phyloP scores from a whole-genome alignment of 2,113 vertebrate species.

The Calypte anna region DNA sequence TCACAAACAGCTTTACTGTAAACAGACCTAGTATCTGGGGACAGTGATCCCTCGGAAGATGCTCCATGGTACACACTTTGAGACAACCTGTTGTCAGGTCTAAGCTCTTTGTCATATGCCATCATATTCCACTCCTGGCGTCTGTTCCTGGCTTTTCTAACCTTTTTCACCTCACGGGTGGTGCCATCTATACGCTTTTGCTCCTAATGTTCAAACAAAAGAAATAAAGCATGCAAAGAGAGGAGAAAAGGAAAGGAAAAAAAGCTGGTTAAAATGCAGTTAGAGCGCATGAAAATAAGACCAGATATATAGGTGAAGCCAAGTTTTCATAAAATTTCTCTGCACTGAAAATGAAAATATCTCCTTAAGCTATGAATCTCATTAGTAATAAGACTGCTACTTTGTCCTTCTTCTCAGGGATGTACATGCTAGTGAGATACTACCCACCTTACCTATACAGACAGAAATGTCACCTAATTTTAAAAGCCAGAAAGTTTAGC shows the following conservation, averaged over 20 bases:
- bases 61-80: constrained; percentile 91
- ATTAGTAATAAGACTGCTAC: neutral
- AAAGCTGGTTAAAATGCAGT: constrained; percentile 78
- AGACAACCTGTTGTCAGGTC: constrained; percentile 94
- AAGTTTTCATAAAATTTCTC: neutral
- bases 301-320: constrained; percentile 38
- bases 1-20: constrained; percentile 38
- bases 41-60: constrained; percentile 95
- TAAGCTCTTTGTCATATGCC: constrained; percentile 99
- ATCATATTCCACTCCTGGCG: constrained; percentile 99
- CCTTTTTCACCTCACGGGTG: constrained; percentile 98
- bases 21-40: constrained; percentile 94
- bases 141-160: constrained; percentile 97
- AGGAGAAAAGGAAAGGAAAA: constrained; percentile 74
- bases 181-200: constrained; percentile 96
- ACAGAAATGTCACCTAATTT: neutral
- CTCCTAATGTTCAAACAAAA: constrained; percentile 84
- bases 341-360: neutral
- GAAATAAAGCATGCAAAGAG: constrained; percentile 74
- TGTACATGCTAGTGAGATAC: neutral
- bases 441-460: neutral
- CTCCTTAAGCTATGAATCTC: neutral
- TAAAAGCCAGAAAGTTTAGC: neutral
- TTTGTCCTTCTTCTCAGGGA: neutral
- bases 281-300: constrained; percentile 57